These are phyloP conservation scores for Chaetophractus vellerosus DNA, from an alignment of 2,797 vertebrate species.

Conservation along the genomic window DNA sequence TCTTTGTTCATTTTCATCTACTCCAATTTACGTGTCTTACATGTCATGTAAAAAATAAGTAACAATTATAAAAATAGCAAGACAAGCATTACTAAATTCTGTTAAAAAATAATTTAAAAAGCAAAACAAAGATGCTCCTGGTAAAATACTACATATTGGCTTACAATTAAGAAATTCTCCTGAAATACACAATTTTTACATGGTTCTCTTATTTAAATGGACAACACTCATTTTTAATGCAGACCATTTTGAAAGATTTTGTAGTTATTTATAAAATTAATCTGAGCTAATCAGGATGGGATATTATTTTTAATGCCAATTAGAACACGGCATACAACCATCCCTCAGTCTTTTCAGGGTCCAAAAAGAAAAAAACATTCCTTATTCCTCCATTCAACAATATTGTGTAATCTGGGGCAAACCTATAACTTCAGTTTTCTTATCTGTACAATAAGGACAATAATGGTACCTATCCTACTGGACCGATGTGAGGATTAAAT, in stretches of 20 bases:
- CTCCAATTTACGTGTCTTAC: background rate
- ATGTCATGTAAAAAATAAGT: background rate
- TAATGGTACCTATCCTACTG: background rate
- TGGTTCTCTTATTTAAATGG: background rate
- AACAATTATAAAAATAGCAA: constrained; percentile 23
- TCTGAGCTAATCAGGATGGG: background rate
- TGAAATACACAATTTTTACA: constrained; percentile 30
- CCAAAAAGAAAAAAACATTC: constrained; percentile 20
- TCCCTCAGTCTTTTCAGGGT: constrained; percentile 45
- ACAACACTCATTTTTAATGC: background rate
- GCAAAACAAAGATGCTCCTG: background rate
- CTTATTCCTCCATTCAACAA: background rate
- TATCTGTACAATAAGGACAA: background rate
- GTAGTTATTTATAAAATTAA: background rate
- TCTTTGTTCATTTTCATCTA: background rate
- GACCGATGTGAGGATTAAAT: background rate
- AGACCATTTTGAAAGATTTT: constrained; percentile 15
- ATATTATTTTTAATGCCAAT: constrained; percentile 48
- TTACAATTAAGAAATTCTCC: background rate
- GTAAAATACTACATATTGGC: background rate
- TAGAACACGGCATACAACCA: background rate
- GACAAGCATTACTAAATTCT: background rate
- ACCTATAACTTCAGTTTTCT: background rate
- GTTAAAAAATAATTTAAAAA: background rate
- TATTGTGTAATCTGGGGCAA: background rate